phyloP scores from a whole-genome alignment of 2,888 invertebrate genomes.

The Anoncus sp. region DNA sequence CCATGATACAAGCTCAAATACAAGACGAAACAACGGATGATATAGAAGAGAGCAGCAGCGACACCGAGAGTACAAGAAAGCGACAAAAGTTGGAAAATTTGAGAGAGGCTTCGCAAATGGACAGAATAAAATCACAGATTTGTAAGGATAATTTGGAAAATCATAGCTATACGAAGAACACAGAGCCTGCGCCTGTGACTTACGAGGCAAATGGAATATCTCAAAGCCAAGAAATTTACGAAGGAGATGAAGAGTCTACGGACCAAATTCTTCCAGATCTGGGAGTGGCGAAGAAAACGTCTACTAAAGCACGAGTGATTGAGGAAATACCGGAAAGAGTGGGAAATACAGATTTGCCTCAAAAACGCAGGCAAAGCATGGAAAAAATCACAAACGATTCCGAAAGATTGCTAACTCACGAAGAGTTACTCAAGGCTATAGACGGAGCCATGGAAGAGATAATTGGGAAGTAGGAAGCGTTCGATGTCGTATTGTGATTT shows the following conservation, averaged over 20 bases:
- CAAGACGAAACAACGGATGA: not conserved
- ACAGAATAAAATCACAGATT: not conserved
- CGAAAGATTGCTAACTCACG: constrained; percentile 52
- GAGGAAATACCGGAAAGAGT: not conserved
- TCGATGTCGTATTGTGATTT: constrained; percentile 8
- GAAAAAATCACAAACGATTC: constrained; percentile 1
- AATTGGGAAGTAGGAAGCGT: constrained; percentile 28
- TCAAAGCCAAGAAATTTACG: not conserved
- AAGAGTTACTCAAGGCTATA: constrained; percentile 62
- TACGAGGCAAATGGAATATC: not conserved
- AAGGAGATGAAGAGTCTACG: not conserved
- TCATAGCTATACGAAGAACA: not conserved
- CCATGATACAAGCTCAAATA: not conserved
- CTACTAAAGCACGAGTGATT: not conserved
- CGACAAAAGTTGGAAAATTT: constrained; percentile 28
- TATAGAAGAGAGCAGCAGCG: not conserved
- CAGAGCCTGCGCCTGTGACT: no score
- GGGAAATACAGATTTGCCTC: not conserved
- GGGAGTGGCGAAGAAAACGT: not conserved
- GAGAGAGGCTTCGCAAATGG: not conserved
- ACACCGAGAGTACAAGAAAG: constrained; percentile 22
- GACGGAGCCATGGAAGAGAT: constrained; percentile 63
- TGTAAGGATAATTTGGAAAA: not conserved
- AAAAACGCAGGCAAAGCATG: not conserved
- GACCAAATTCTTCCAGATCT: not conserved